phyloP scores from a whole-genome alignment of 1,140 invertebrate species.

The Argopecten irradians region DNA sequence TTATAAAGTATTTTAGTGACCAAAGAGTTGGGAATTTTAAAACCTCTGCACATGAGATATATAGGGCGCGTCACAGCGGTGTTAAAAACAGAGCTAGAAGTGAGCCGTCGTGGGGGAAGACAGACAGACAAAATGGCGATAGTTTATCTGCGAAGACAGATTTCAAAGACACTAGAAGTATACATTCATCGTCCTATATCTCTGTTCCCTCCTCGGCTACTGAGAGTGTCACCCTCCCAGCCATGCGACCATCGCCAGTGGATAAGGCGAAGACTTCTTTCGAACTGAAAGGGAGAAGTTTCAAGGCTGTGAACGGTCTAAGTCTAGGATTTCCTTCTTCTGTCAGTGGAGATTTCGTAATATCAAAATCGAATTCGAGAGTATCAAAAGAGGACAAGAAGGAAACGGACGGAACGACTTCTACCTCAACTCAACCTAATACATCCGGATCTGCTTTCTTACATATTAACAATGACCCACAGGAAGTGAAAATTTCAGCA shows the following conservation, averaged over 20 bases:
- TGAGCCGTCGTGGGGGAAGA: slow-evolving; percentile 27
- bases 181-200: not conserved
- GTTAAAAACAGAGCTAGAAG: slow-evolving; percentile 42
- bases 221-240: not conserved
- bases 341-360: slow-evolving; percentile 14
- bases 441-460: not conserved
- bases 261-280: not conserved
- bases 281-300: slow-evolving; percentile 43
- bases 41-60: slow-evolving; percentile 52
- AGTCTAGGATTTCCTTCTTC: not conserved
- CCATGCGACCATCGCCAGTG: slow-evolving; percentile 28
- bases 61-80: slow-evolving; percentile 28
- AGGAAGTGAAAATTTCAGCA: not conserved
- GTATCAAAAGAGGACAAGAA: not conserved
- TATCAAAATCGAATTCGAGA: not conserved
- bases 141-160: not conserved
- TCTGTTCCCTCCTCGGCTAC: slow-evolving; percentile 30
- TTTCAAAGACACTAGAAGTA: slow-evolving; percentile 30
- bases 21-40: slow-evolving; percentile 49
- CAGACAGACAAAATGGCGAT: not conserved
- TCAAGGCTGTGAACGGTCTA: slow-evolving; percentile 22
- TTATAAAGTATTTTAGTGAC: slow-evolving; percentile 46
- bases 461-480: not conserved
- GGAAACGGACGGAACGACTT: not conserved
- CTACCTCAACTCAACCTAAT: not conserved